Evolutionary conservation across 2,888 invertebrate species (phyloP).

Genomic region (Rosalia funebris): DNA sequence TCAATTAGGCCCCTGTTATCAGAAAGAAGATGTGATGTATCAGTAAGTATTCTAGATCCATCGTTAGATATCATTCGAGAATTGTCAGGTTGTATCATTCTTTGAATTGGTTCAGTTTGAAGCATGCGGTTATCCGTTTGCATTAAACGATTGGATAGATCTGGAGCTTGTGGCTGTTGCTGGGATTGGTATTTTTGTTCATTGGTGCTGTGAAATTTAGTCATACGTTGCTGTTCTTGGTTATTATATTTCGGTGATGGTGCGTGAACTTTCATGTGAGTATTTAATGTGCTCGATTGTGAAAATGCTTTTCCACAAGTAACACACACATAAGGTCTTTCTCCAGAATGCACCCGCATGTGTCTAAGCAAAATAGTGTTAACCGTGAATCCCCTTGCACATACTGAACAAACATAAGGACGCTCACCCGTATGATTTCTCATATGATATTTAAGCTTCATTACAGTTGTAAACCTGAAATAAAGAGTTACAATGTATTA

Average conservation of each 20-base stretch:
- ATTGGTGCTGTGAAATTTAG: conserved; percentile 46
- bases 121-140: conserved; percentile 57
- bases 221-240: conserved; percentile 45
- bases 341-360: conserved; percentile 64
- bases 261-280: conserved; percentile 62
- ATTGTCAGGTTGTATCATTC: conserved; percentile 53
- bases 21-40: conserved; percentile 54
- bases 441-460: conserved; percentile 65
- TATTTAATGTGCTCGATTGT: conserved; percentile 63
- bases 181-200: conserved; percentile 36
- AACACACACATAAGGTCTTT: conserved; percentile 64
- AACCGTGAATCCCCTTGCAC: conserved; percentile 64
- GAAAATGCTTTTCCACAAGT: conserved; percentile 64
- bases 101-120: conserved; percentile 52
- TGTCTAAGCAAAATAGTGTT: conserved; percentile 63
- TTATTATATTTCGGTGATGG: conserved; percentile 56
- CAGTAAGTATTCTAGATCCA: conserved; percentile 49
- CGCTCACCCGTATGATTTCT: conserved; percentile 64
- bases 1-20: conserved; percentile 44
- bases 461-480: conserved; percentile 63
- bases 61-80: conserved; percentile 48
- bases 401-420: conserved; percentile 63
- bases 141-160: conserved; percentile 53
- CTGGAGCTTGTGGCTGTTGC: conserved; percentile 40
- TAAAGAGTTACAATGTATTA: too few relatives aligned